Conservation (phyloP, 2,888 invertebrate genomes). For the Geophilus truncorum region DNA sequence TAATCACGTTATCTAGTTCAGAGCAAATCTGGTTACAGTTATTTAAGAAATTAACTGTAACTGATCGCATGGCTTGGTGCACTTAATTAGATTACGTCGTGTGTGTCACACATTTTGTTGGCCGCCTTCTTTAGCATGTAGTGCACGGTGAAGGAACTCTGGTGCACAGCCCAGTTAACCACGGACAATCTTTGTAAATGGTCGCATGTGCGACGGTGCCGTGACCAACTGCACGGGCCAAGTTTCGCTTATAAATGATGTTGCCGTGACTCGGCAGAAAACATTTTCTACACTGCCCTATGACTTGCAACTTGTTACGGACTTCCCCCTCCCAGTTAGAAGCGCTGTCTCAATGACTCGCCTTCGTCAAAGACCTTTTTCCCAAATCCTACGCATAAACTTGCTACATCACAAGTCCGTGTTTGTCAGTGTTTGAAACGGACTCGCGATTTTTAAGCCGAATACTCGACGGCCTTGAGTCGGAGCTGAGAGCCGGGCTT, state of each 20-base stretch:
- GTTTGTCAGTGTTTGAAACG: neutral
- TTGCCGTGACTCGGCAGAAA: slow-evolving; percentile 9
- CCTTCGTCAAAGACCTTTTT: neutral
- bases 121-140: neutral
- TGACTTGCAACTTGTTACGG: slow-evolving; percentile 26
- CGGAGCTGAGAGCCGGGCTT: neutral
- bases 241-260: slow-evolving; percentile 30
- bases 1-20: too few relatives aligned
- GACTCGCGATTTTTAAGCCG: neutral
- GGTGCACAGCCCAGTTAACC: neutral
- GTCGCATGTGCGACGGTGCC: neutral
- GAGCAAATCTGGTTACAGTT: neutral
- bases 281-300: neutral
- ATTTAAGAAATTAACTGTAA: neutral
- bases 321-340: neutral
- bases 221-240: slow-evolving; percentile 27
- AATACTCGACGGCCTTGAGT: neutral
- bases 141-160: neutral
- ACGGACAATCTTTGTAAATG: neutral
- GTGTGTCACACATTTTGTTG: neutral
- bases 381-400: neutral
- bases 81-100: neutral
- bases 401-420: neutral
- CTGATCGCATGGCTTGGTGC: neutral
- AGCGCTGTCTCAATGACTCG: neutral